A percentile compares a stretch with the other conserved stretches of the same genome.
Conservation (phyloP, 2,113 vertebrate species). For the Acanthochromis polyacanthus region DNA sequence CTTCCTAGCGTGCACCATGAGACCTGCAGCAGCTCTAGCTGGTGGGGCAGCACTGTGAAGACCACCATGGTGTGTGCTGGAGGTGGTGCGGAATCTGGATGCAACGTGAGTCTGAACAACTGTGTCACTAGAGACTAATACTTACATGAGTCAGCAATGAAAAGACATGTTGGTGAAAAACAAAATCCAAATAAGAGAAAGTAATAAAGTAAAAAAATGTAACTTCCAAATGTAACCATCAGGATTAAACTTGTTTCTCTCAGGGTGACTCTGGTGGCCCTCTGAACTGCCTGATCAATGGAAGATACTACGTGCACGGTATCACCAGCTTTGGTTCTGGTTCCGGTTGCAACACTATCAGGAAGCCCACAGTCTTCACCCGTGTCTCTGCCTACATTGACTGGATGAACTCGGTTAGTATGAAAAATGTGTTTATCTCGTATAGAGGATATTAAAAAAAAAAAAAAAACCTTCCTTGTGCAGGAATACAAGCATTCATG, state of each 20-base stretch:
- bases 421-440: neutral
- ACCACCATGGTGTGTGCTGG: slow-evolving; percentile 90
- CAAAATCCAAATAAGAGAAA: too few relatives aligned
- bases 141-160: too few relatives aligned
- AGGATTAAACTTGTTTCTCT: neutral
- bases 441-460: neutral
- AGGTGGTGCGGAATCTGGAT: slow-evolving; percentile 83
- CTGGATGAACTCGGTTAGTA: slow-evolving; percentile 84
- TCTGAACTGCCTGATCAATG: slow-evolving; percentile 85
- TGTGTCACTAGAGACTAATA: neutral
- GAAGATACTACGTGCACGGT: slow-evolving; percentile 85
- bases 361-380: slow-evolving; percentile 91
- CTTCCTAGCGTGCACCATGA: slow-evolving; percentile 83
- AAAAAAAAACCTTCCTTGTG: neutral
- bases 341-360: slow-evolving; percentile 80
- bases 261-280: slow-evolving; percentile 92
- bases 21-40: slow-evolving; percentile 80
- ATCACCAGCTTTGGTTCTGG: slow-evolving; percentile 90
- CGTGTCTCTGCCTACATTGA: slow-evolving; percentile 87
- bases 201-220: too few relatives aligned
- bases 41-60: slow-evolving; percentile 88
- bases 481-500: neutral
- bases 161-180: too few relatives aligned
- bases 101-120: slow-evolving; percentile 81
- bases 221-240: neutral